Conservation (phyloP, 2,797 vertebrate genomes). For the Lophius americanus region DNA sequence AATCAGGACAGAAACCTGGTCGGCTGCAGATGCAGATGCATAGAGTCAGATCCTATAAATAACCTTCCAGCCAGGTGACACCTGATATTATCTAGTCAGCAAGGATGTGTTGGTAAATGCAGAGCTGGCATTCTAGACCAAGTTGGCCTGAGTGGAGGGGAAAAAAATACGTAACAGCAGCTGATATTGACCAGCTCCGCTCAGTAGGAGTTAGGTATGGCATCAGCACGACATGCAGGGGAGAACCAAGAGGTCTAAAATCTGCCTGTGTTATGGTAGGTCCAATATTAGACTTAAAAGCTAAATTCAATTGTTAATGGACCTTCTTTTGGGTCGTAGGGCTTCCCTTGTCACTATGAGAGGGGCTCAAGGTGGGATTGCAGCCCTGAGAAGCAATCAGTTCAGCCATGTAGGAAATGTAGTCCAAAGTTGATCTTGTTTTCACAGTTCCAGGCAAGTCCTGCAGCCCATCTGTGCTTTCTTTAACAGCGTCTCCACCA, state of each 20-base stretch:
- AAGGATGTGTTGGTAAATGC: slow-evolving; percentile 10
- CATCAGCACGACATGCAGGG: no score
- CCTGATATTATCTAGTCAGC: slow-evolving; percentile 53
- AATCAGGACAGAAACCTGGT: slow-evolving; percentile 9
- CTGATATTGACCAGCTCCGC: slow-evolving; percentile 25
- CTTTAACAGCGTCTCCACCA: slow-evolving; percentile 65
- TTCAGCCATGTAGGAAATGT: slow-evolving; percentile 84
- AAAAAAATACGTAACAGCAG: slow-evolving; percentile 13
- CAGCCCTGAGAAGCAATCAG: slow-evolving; percentile 63
- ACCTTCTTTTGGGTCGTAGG: slow-evolving; percentile 67
- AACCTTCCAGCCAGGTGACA: slow-evolving; percentile 35
- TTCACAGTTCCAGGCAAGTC: slow-evolving; percentile 66
- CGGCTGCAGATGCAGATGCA: slow-evolving; percentile 25
- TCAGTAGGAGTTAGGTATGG: slow-evolving; percentile 26
- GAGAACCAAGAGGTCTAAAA: slow-evolving; percentile 4
- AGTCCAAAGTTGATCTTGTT: slow-evolving; percentile 84
- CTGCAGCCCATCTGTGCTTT: slow-evolving; percentile 77
- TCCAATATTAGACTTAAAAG: neutral
- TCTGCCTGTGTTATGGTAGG: neutral
- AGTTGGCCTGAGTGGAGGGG: slow-evolving; percentile 2
- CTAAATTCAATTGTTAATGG: slow-evolving; percentile 1
- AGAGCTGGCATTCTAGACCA: slow-evolving; percentile 31
- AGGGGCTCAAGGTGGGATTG: slow-evolving; percentile 71
- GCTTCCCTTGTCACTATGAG: slow-evolving; percentile 66
- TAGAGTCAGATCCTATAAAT: slow-evolving; percentile 28